Base-by-base conservation (phyloP, 1,140 invertebrate genomes). In the Papilio dardanus region DNA sequence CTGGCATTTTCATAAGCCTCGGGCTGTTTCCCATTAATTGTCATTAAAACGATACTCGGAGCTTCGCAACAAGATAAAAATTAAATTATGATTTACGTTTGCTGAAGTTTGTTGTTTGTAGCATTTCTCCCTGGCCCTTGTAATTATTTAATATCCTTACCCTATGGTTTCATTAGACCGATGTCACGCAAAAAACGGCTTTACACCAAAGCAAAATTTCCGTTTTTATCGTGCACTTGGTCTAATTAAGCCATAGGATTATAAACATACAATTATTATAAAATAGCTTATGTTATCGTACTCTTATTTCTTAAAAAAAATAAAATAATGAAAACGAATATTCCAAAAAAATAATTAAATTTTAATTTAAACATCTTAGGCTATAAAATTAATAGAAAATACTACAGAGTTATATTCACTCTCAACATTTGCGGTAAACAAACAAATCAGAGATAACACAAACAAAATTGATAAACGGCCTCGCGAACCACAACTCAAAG, bases 21-120 rank as follows among this genome's bases (percentile, higher is more conserved):
- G 24, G 54, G 54, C 54, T 58, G 54, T 58, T n/a, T 58, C 54
- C 21, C 50, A 58, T 58, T 58, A 58, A 58, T 58, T 58, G 54
- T 58, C 12, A 58, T 58, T 58, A 58, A 58, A 58, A 58, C 54
- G 24, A 58, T 58, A 58, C 54, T 24, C 54, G 21, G 54, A n/a
- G n/a, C 3, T 58, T 12, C 54, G 24, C 54, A 30, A 62, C 54
- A 28, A 62, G 54, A 62, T 62, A 62, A 62, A 62, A 62, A 28
- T 62, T 62, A 14, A 16, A 62, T 62, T 62, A 62, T 62, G 54
- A 62, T 62, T 62, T 62, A 30, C 21, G 54, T 62, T 62, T 62
- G 21, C 54, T 62, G 10, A 62, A 62, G 54, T 62, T 62, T 62
- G 54, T 62, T 62, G 54, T 62, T 62, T 62, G 24, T 21, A 24